These are phyloP conservation scores for Phoeniculus purpureus DNA, from an alignment of 2,797 vertebrate species.

Conservation along the genomic window DNA sequence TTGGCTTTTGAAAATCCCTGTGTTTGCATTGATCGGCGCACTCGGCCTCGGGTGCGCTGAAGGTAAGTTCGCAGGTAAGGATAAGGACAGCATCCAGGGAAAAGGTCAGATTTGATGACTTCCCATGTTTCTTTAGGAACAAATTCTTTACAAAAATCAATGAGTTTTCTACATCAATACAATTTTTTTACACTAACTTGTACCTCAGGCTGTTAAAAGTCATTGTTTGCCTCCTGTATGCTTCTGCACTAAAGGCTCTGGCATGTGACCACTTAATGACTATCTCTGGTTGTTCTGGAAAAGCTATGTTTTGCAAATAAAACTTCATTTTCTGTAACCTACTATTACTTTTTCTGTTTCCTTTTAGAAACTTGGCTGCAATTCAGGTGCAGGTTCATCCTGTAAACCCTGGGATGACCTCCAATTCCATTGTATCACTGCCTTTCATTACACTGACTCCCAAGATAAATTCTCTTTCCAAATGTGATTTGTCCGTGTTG, in stretches of 20 bases:
- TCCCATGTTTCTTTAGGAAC: slow-evolving; percentile 63
- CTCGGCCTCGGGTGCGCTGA: slow-evolving; percentile 11
- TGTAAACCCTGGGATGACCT: slow-evolving; percentile 80
- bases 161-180: slow-evolving; percentile 40
- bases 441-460: slow-evolving; percentile 74
- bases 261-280: slow-evolving; percentile 8
- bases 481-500: slow-evolving; percentile 74
- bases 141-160: slow-evolving; percentile 51
- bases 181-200: slow-evolving; percentile 48
- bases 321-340: slow-evolving; percentile 72
- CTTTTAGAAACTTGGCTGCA: slow-evolving; percentile 80
- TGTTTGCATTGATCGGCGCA: slow-evolving; percentile 24
- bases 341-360: slow-evolving; percentile 70
- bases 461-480: slow-evolving; percentile 72
- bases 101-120: slow-evolving; percentile 64
- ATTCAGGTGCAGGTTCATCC: slow-evolving; percentile 75
- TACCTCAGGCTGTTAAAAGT: slow-evolving; percentile 62
- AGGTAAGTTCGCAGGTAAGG: slow-evolving; percentile 60
- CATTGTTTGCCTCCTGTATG: slow-evolving; percentile 11
- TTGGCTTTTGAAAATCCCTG: slow-evolving; percentile 17
- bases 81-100: slow-evolving; percentile 33
- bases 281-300: slow-evolving; percentile 43
- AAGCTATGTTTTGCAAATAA: slow-evolving; percentile 65
- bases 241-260: slow-evolving; percentile 53
- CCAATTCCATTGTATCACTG: slow-evolving; percentile 78